Base-by-base conservation (phyloP, 92 coral and sea anemone species). In the Diadumene lineata region DNA sequence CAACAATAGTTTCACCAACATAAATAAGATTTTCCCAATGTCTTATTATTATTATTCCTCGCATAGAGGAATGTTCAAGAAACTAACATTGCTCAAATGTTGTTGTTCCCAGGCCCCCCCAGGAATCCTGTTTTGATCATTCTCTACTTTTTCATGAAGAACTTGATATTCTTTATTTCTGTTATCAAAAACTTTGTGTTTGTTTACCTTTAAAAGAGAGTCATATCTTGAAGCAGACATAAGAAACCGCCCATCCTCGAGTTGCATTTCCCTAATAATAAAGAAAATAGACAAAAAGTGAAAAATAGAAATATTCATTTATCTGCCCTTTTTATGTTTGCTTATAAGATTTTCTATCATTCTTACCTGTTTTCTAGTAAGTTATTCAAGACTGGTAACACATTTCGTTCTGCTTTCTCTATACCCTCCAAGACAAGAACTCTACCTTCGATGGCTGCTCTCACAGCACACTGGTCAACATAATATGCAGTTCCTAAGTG, bases 381-480 rank as follows among this genome's bases (percentile, higher is more conserved):
- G 79, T 96, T 96, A 74, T 96, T 96, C 34, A 96, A 79, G 50
- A 96, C 99, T 11, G 99, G 99, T 43, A 96, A 73, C 3, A 96
- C 99, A 89, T 96, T 96, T 46, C 99, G 79, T 74, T 96, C 99
- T 24, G 99, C 92, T 66, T 96, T 96, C 70, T 96, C 99, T 61
- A 96, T 96, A 24, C 99, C 99, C 68, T 96, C 99, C 62, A 96
- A 77, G 50, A 96, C 85, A 73, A 96, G 76, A 21, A 96, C 96
- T 21, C 99, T 80, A 23, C 99, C 99, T 22, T 84, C 80, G 10
- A 92, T 72, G 21, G 99, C 99, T 3, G 99, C 97, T 31, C 97
- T 86, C 55, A 96, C 99, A 58, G 98, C 97, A 80, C 99, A 86
- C 71, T 96, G 99, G 78, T 96, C 97, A 50, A 96, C 86, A 58